Evolutionary conservation across 2,888 invertebrate species (phyloP), one percentile per base, ranked within the genome.

Genomic region (Acleris literana): DNA sequence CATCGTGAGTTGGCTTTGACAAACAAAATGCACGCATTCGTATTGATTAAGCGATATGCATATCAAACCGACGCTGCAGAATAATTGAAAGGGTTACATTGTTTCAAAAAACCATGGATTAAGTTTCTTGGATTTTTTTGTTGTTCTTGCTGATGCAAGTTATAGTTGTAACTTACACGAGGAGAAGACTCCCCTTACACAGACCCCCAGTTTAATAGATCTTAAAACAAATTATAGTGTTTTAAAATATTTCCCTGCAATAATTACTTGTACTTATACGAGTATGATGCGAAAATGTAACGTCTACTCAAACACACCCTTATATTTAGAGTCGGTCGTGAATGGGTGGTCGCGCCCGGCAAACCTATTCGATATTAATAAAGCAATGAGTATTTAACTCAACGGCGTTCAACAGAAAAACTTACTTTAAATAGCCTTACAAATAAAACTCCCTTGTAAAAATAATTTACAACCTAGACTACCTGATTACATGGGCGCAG

Each of bases 31-130:
- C 66, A 67, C 68, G 68, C 65, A 69, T 65, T 65, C 52, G 57
- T 57, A 62, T 63, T 70, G 69, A 70, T 69, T 70, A 68, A 66
- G 70, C 61, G 69, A 69, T 67, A 69, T 70, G 66, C 66, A 62
- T 62, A 66, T 65, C 49, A 55, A 49, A 29, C 44, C 59, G n/a
- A n/a, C n/a, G 43, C 54, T 64, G 49, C 9, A 20, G 59, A 53
- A 64, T 64, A 55, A 64, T 55, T 60, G 49, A 64, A 64, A 49
- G 49, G 13, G 39, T 17, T 46, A 17, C 16, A 46, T 33, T 13
- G 39, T 13, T 13, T 4, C 11, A 39, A 13, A 33, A 13, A 39
- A 39, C 1, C 11, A 13, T 13, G 13, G 9, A 39, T 39, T 13
- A 39, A 13, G 13, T 39, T 39, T 39, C 13, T 11, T 39, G 33